Evolutionary conservation across 2,888 invertebrate genomes (phyloP).

Genomic region (Platerodrilus igneus): DNA sequence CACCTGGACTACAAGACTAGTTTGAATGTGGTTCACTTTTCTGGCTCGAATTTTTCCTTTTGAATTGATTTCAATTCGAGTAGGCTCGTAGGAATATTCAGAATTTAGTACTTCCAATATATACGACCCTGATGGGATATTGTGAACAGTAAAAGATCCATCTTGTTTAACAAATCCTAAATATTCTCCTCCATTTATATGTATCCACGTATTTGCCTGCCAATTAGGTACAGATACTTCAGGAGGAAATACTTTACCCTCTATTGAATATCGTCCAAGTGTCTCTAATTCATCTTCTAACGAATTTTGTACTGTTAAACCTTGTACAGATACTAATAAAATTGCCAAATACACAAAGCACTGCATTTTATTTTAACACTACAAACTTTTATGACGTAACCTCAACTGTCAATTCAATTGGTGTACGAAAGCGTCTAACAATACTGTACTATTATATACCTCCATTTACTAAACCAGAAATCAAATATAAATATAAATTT

Average conservation of each 20-base stretch:
- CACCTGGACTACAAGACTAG: conserved; percentile 82
- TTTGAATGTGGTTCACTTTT: conserved; percentile 90
- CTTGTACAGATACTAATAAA: too few species aligned
- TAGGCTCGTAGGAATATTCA: conserved; percentile 88
- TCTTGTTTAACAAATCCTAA: conserved; percentile 87
- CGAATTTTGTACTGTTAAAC: too few species aligned
- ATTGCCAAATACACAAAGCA: too few species aligned
- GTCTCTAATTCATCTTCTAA: conserved; percentile 48
- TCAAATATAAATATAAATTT: too few species aligned
- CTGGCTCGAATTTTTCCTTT: conserved; percentile 96
- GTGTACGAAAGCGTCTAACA: too few species aligned
- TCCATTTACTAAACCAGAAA: too few species aligned
- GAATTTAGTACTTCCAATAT: conserved; percentile 89
- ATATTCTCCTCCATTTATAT: conserved; percentile 86
- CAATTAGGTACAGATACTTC: conserved; percentile 63
- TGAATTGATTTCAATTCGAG: conserved; percentile 93
- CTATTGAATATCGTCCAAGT: conserved; percentile 63
- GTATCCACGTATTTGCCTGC: conserved; percentile 71
- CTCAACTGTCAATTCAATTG: too few species aligned
- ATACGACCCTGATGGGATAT: conserved; percentile 88
- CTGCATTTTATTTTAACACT: too few species aligned
- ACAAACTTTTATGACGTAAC: too few species aligned
- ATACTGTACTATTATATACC: too few species aligned
- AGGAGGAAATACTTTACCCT: conserved; percentile 75
- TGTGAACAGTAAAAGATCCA: conserved; percentile 84